These are phyloP conservation scores for Sebastes baramenuke DNA, from an alignment of 2,797 vertebrate genomes.

Conservation along the genomic window DNA sequence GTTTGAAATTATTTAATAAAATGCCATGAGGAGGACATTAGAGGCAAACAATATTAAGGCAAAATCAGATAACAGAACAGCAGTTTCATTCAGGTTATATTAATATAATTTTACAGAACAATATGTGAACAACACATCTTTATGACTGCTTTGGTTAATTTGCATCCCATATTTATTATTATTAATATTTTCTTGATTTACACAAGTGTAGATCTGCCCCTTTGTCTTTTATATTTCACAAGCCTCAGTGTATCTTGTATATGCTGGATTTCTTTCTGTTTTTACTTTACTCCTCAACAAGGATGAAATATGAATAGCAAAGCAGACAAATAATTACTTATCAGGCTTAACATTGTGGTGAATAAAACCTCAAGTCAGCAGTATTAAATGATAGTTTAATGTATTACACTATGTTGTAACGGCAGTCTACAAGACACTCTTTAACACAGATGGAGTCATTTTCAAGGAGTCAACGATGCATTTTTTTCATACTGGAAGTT, in stretches of 20 bases:
- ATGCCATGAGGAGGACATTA: background rate
- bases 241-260: background rate
- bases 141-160: background rate
- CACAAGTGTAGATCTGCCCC: background rate
- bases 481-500: background rate
- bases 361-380: background rate
- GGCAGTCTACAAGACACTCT: background rate
- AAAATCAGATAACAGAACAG: background rate
- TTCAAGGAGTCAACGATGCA: background rate
- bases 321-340: background rate
- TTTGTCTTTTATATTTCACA: background rate
- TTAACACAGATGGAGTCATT: background rate
- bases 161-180: background rate
- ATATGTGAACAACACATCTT: background rate
- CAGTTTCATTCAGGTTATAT: background rate
- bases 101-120: constrained; percentile 15
- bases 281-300: background rate
- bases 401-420: background rate
- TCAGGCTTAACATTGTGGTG: background rate
- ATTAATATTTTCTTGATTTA: too few relatives aligned
- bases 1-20: background rate
- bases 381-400: constrained; percentile 8
- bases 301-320: background rate
- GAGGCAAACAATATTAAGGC: constrained; percentile 19
- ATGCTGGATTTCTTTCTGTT: constrained; percentile 6